A percentile compares a stretch with the other conserved stretches of the same genome.
phyloP scores from a whole-genome alignment of 2,888 invertebrate species.

The Drosophila crucigera region DNA sequence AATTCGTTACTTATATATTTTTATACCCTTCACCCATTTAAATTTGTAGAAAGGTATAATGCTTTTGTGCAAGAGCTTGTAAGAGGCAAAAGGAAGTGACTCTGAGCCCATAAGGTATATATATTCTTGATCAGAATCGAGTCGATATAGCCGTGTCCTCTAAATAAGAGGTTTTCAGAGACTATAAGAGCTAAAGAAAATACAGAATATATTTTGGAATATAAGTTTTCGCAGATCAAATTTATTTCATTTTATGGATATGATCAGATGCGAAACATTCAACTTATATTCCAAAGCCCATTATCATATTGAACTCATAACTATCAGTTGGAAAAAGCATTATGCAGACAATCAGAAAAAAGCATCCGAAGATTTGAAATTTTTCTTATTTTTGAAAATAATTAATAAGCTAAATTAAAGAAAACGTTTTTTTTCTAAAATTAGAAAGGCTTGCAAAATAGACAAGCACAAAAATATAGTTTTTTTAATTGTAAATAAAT shows the following conservation, averaged over 20 bases:
- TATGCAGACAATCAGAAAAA: background rate
- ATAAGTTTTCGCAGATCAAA: background rate
- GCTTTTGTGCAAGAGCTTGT: background rate
- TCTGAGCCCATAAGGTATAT: background rate
- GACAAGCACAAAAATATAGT: background rate
- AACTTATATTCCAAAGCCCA: background rate
- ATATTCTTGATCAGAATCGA: background rate
- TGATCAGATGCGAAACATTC: background rate
- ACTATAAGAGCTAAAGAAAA: background rate
- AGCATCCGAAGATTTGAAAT: background rate
- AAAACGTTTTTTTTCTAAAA: background rate
- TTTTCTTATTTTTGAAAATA: background rate
- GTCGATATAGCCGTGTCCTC: background rate
- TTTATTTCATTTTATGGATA: background rate
- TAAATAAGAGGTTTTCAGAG: background rate
- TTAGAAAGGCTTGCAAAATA: background rate
- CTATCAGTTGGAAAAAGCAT: background rate
- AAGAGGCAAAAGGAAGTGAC: background rate
- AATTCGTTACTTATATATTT: constrained; percentile 5
- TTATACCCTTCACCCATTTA: background rate
- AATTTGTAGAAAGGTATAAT: background rate
- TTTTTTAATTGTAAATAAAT: background rate
- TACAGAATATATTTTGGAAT: background rate
- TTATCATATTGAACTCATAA: background rate
- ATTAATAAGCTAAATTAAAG: no score